phyloP scores from a whole-genome alignment of 2,797 vertebrate species.

The Argya squamiceps region DNA sequence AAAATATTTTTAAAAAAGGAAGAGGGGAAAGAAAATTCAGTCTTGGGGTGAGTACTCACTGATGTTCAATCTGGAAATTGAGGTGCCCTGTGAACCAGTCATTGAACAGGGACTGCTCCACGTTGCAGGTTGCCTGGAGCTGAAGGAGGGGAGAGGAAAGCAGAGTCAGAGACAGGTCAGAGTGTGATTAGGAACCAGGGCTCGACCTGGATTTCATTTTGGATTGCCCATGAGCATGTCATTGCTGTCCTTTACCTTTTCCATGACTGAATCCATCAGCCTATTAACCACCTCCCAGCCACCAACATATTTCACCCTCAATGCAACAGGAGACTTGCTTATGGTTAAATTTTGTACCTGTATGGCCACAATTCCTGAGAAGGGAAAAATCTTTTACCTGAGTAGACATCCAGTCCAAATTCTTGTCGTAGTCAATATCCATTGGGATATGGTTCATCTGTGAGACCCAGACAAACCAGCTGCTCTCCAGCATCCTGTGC shows the following conservation, averaged over 20 bases:
- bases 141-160: background rate
- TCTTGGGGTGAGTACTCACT: slow-evolving; percentile 62
- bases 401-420: slow-evolving; percentile 76
- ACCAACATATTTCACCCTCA: background rate
- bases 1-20: background rate
- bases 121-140: slow-evolving; percentile 75
- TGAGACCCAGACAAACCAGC: slow-evolving; percentile 77
- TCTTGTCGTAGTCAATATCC: slow-evolving; percentile 76
- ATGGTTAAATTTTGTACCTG: background rate
- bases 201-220: background rate
- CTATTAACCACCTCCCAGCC: background rate
- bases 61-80: slow-evolving; percentile 81
- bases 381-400: slow-evolving; percentile 62
- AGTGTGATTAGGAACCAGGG: background rate
- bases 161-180: background rate
- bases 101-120: slow-evolving; percentile 76
- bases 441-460: slow-evolving; percentile 70
- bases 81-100: slow-evolving; percentile 81
- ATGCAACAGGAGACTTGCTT: background rate
- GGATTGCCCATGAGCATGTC: background rate
- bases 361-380: background rate
- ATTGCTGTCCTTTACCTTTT: background rate
- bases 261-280: background rate
- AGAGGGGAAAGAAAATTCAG: background rate
- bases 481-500: slow-evolving; percentile 66